Evolutionary conservation across 2,113 vertebrate genomes (phyloP), one percentile per base, ranked within the genome.

Genomic region (Sylvilagus bachmani): DNA sequence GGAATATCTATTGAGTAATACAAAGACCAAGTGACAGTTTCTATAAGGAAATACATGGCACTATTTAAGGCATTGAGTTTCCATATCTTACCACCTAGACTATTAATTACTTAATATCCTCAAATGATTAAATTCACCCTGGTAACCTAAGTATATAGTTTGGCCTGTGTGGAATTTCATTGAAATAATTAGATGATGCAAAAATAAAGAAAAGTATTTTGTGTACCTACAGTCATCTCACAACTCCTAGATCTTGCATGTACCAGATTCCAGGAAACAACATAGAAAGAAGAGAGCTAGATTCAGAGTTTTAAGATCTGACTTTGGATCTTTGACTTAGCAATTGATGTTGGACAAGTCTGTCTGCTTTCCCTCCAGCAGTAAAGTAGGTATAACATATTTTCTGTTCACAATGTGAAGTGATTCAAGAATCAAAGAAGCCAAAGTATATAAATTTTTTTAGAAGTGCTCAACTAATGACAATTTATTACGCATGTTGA

Each of bases 61-160:
- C 89, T 85, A 27, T 61, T 36, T 49, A 64, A 95, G 14, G 2
- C 25, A n/a, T 12, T 16, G 5, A 81, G 3, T 87, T 87, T 75
- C 66, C 55, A 19, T 53, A 77, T 73, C 55, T 33, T 79, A 38
- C 64, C 10, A 62, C 13, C 13, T 61, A 1, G 11, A 61, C 11
- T 91, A 3, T 49, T 81, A 55, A 25, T 92, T 74, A 53, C 24
- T 44, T 82, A 89, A 55, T 61, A 70, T 74, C 92, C 91, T 74
- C 44, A 51, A 38, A 92, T 79, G 51, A 13, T 81, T 86, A 73
- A 89, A 67, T 12, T 93, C 29, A 83, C 12, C 89, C 80, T 70
- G 53, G 8, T 78, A 84, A 66, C 10, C 62, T 77, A 82, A 91
- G 78, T 86, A 38, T 22, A 55, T 31, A 33, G 31, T 62, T 75